phyloP scores from a whole-genome alignment of 2,888 invertebrate species.

The Lepidocyrtinus sp. region DNA sequence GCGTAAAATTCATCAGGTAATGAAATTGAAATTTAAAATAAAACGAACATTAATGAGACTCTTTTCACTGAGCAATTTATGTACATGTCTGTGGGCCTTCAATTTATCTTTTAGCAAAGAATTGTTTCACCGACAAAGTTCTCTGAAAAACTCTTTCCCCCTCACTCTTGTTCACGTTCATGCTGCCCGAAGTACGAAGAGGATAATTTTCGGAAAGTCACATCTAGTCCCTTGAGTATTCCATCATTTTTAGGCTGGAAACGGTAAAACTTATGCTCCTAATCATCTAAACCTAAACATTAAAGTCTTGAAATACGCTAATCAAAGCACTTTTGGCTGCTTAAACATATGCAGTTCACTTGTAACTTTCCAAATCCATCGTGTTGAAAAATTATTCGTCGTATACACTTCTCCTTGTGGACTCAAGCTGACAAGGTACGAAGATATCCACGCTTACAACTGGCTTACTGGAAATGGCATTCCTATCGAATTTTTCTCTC shows the following conservation, averaged over 20 bases:
- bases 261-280: constrained; percentile 31
- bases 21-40: constrained; percentile 74
- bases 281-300: neutral
- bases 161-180: constrained; percentile 72
- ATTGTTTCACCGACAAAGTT: neutral
- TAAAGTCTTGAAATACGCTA: too few species aligned
- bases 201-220: constrained; percentile 70
- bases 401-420: constrained; percentile 86
- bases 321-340: too few species aligned
- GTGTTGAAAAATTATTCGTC: too few species aligned
- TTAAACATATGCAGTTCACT: too few species aligned
- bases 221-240: constrained; percentile 56
- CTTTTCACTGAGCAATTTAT: neutral
- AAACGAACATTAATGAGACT: neutral
- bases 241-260: constrained; percentile 61
- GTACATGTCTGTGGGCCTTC: constrained; percentile 4
- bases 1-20: too few species aligned
- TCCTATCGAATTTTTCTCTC: constrained; percentile 93
- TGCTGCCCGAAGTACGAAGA: constrained; percentile 67
- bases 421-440: constrained; percentile 80
- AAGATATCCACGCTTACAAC: constrained; percentile 86
- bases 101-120: constrained; percentile 22
- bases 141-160: neutral
- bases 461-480: constrained; percentile 78
- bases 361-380: too few species aligned